Evolutionary conservation across 2,113 vertebrate species (phyloP), one percentile per base, ranked within the genome.

Genomic region (Gulo gulo): DNA sequence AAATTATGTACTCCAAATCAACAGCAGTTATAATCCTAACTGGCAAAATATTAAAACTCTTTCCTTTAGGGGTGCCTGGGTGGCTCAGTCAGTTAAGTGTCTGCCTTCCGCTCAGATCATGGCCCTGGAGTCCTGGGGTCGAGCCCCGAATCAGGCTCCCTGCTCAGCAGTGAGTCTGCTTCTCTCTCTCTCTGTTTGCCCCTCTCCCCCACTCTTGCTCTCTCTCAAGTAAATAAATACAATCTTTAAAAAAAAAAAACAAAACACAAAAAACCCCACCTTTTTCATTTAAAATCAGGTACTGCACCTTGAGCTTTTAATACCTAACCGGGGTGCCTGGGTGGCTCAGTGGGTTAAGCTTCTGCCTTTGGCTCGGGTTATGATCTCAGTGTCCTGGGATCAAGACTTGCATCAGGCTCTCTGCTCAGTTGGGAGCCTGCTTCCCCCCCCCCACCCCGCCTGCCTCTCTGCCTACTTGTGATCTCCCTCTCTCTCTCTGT

Each of bases 11-110:
- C 57, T 36, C 23, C 8, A 95, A 78, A 65, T 63, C 34, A 80
- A 31, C 36, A 83, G 31, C 29, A 95, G 50, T 59, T 88, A 21
- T 87, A 83, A 95, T 73, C 39, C 67, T 87, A 76, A 69, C 21
- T 73, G 74, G 36, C 52, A 80, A 94, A 93, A 91, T 73, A 83
- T 21, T 55, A 83, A 81, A 90, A 97, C 65, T 82, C 47, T 97
- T 93, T 79, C 11, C 82, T 82, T 91, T 55, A 87, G 21, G 71
- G 12, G 36, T 11, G 1, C 11, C 71, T 42, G 71, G 39, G 23
- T 42, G 12, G 39, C 71, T 74, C 23, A 74, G 73, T 74, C 6
- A 5, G 39, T 74, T 26, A 26, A 15, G 24, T 11, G 2, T 29
- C 39, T 26, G 6, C 24, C 39, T 26, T 74, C 6, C 4, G 39